phyloP scores from a whole-genome alignment of 2,797 vertebrate genomes.

The Parauchenoglanis ngamensis region DNA sequence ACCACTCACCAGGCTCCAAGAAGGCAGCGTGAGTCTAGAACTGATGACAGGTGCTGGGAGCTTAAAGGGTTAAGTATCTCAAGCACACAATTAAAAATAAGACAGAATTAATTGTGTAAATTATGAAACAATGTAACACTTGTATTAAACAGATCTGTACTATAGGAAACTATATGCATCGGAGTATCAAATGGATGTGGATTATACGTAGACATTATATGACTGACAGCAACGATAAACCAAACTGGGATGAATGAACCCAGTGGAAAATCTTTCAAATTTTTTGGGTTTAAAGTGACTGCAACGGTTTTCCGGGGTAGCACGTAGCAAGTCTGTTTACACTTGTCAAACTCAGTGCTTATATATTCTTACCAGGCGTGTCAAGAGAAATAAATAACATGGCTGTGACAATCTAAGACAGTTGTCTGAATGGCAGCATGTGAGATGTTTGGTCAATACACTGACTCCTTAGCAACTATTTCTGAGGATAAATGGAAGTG shows the following conservation, averaged over 20 bases:
- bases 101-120: background rate
- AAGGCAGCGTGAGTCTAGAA: background rate
- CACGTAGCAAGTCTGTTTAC: constrained; percentile 61
- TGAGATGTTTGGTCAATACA: constrained; percentile 64
- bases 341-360: constrained; percentile 62
- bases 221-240: constrained; percentile 37
- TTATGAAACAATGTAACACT: background rate
- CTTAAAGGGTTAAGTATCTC: background rate
- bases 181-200: constrained; percentile 43
- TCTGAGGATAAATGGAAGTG: constrained; percentile 64
- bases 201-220: constrained; percentile 35
- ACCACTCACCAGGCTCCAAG: background rate
- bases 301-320: constrained; percentile 56
- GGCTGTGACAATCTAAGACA: constrained; percentile 61
- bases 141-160: constrained; percentile 3
- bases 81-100: background rate
- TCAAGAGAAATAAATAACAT: constrained; percentile 55
- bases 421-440: constrained; percentile 60
- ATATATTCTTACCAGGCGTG: constrained; percentile 58
- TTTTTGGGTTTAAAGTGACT: constrained; percentile 46
- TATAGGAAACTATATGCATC: constrained; percentile 19
- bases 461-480: constrained; percentile 60
- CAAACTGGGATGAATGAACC: constrained; percentile 54
- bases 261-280: constrained; percentile 55
- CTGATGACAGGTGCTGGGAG: background rate